Conservation (phyloP, 2,113 vertebrate species). For the Puffinus mauretanicus region DNA sequence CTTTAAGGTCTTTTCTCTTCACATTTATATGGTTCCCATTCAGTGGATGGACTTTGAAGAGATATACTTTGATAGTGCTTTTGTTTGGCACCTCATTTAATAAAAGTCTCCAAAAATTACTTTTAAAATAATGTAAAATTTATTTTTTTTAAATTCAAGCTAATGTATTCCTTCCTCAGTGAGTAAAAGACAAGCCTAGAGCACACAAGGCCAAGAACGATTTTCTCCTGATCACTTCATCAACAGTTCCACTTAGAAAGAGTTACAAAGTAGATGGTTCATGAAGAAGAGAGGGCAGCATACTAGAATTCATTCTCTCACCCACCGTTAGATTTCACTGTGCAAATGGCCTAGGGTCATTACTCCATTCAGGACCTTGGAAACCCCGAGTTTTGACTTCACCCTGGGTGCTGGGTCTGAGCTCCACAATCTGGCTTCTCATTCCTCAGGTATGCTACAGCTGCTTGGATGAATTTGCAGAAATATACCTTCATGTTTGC, state of each 20-base stretch:
- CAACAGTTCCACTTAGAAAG: background rate
- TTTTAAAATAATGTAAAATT: background rate
- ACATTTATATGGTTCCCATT: background rate
- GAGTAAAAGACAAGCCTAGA: background rate
- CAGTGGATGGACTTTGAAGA: background rate
- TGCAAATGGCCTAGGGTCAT: background rate
- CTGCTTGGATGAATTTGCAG: background rate
- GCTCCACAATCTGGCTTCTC: background rate
- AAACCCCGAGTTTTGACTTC: background rate
- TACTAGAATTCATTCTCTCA: background rate
- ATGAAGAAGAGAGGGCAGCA: background rate
- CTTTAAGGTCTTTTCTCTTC: background rate
- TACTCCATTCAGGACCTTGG: background rate
- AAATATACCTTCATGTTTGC: background rate
- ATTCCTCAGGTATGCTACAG: background rate
- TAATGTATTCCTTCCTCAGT: background rate
- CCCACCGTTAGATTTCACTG: background rate
- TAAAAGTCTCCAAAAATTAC: background rate
- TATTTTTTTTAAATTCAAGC: background rate
- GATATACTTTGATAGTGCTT: background rate
- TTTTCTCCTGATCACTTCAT: background rate
- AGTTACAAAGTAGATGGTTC: background rate
- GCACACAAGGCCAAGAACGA: background rate
- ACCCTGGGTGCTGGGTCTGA: background rate
- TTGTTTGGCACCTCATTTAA: background rate